Conservation (phyloP, 2,113 vertebrate species). For the Arizona elegans region DNA sequence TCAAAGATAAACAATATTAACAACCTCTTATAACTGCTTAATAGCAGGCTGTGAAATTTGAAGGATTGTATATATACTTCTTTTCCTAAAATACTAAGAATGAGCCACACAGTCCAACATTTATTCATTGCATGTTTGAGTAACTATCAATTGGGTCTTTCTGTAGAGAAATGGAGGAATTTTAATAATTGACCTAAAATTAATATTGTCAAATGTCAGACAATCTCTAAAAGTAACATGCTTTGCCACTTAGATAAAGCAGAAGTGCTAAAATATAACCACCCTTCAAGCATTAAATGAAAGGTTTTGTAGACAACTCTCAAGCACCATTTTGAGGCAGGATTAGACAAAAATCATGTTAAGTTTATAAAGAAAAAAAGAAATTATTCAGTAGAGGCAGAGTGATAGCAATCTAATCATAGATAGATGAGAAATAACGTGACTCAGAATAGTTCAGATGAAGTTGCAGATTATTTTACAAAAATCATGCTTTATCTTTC, state of each 20-base stretch:
- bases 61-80: neutral
- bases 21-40: neutral
- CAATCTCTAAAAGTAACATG: neutral
- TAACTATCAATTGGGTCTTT: neutral
- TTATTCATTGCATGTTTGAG: neutral
- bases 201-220: neutral
- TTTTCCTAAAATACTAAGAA: neutral
- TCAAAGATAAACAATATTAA: neutral
- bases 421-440: neutral
- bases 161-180: neutral
- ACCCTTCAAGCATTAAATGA: neutral
- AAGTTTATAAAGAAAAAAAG: neutral
- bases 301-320: neutral
- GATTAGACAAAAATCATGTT: neutral
- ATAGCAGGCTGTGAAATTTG: neutral
- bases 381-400: neutral
- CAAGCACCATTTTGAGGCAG: neutral
- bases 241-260: neutral
- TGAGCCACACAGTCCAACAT: neutral
- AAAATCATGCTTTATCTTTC: neutral
- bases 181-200: neutral
- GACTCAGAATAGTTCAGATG: neutral
- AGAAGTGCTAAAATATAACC: neutral
- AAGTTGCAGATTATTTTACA: neutral
- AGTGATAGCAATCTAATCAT: neutral